Conservation (phyloP, 2,888 invertebrate species). For the Tholera decimalis region DNA sequence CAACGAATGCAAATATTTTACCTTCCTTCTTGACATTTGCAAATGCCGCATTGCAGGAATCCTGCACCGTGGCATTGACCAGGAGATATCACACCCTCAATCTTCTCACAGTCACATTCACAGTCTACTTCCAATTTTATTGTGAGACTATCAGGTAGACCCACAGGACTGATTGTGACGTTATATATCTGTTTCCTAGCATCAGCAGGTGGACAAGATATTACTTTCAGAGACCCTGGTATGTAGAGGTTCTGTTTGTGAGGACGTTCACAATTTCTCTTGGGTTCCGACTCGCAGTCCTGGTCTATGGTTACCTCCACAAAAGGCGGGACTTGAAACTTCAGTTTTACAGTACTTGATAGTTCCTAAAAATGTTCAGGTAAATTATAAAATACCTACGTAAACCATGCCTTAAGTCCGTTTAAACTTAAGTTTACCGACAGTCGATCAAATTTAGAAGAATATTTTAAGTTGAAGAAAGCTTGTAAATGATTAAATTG, state of each 20-base stretch:
- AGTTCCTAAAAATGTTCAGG: conserved; percentile 67
- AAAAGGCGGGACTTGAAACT: conserved; percentile 60
- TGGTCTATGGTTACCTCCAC: conserved; percentile 71
- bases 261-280: conserved; percentile 66
- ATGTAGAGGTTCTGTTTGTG: conserved; percentile 67
- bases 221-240: conserved; percentile 69
- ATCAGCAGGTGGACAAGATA: conserved; percentile 65
- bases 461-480: too few relatives aligned
- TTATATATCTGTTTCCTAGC: conserved; percentile 19
- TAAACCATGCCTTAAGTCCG: background rate
- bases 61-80: conserved; percentile 84
- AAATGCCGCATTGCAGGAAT: conserved; percentile 92
- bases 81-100: conserved; percentile 72
- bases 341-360: conserved; percentile 63
- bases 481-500: too few relatives aligned
- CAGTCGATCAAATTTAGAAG: too few relatives aligned
- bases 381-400: background rate
- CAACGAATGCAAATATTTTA: conserved; percentile 53
- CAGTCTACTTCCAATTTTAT: conserved; percentile 94
- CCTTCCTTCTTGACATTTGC: conserved; percentile 89
- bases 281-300: conserved; percentile 65
- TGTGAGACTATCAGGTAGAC: conserved; percentile 93
- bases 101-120: conserved; percentile 94
- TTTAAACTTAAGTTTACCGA: too few relatives aligned
- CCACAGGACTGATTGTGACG: conserved; percentile 88